Conservation (phyloP, 2,888 invertebrate species). For the Malthinus seriepunctatus region DNA sequence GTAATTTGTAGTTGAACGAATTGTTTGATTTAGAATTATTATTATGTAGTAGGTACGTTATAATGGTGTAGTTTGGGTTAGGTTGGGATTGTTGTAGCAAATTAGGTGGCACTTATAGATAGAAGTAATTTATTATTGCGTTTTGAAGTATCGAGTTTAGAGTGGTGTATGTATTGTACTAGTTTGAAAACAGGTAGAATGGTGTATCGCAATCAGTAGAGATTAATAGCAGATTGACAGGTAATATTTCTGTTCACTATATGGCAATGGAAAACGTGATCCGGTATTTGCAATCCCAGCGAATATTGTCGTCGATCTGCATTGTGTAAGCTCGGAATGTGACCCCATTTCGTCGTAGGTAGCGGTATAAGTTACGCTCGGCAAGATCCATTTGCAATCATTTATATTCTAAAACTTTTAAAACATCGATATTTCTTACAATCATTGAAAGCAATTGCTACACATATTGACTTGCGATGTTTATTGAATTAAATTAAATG, state of each 20-base stretch:
- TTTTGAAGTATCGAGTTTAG: not conserved
- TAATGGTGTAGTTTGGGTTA: too few relatives aligned
- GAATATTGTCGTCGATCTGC: slow-evolving; percentile 39
- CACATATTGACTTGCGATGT: not conserved
- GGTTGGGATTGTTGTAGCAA: not conserved
- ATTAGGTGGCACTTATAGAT: not conserved
- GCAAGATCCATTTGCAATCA: slow-evolving; percentile 48
- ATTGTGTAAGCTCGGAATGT: slow-evolving; percentile 43
- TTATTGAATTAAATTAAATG: too few relatives aligned
- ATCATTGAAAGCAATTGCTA: slow-evolving; percentile 28
- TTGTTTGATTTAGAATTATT: too few relatives aligned
- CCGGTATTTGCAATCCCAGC: slow-evolving; percentile 36
- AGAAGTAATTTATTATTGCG: slow-evolving; percentile 2
- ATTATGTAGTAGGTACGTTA: too few relatives aligned
- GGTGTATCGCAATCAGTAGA: slow-evolving; percentile 17
- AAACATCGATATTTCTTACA: slow-evolving; percentile 39
- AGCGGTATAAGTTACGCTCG: slow-evolving; percentile 32
- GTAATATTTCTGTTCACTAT: slow-evolving; percentile 32
- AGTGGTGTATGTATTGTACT: not conserved
- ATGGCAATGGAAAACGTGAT: slow-evolving; percentile 35
- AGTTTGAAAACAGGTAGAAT: slow-evolving; percentile 14
- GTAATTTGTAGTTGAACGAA: too few relatives aligned
- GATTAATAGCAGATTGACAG: slow-evolving; percentile 27
- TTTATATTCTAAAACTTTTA: slow-evolving; percentile 46
- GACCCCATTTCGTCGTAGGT: slow-evolving; percentile 39